Conservation (phyloP, 1,140 invertebrate species). For the Microplitis demolitor region DNA sequence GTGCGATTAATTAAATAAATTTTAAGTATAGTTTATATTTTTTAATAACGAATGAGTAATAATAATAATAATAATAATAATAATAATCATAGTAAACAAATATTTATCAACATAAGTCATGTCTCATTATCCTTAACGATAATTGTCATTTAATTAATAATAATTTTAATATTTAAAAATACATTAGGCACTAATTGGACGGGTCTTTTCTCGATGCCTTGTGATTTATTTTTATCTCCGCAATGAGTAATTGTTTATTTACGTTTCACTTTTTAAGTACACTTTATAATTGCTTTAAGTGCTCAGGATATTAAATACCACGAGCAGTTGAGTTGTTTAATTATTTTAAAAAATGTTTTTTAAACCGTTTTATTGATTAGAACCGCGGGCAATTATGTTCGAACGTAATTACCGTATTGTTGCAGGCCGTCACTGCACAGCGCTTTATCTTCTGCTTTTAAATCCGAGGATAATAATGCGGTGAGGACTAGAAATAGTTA, state of each 20-base stretch:
- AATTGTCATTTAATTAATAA: background rate
- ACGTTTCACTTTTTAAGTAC: slow-evolving; percentile 44
- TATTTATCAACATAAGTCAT: background rate
- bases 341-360: background rate
- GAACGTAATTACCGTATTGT: no score
- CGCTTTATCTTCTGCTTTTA: background rate
- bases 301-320: no score
- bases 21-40: background rate
- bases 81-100: no score
- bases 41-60: background rate
- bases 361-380: background rate
- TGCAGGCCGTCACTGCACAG: slow-evolving; percentile 10
- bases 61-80: no score
- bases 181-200: slow-evolving; percentile 56
- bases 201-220: slow-evolving; percentile 40
- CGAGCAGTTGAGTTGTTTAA: no score
- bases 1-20: slow-evolving; percentile 8
- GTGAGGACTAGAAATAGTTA: slow-evolving; percentile 43
- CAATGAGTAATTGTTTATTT: slow-evolving; percentile 43
- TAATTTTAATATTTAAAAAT: slow-evolving; percentile 32
- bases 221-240: slow-evolving; percentile 36
- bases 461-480: slow-evolving; percentile 25
- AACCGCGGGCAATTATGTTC: no score
- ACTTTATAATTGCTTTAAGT: slow-evolving; percentile 39
- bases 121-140: background rate